These are phyloP conservation scores for Tipula lateralis DNA, from an alignment of 2,888 invertebrate genomes.

Conservation along the genomic window DNA sequence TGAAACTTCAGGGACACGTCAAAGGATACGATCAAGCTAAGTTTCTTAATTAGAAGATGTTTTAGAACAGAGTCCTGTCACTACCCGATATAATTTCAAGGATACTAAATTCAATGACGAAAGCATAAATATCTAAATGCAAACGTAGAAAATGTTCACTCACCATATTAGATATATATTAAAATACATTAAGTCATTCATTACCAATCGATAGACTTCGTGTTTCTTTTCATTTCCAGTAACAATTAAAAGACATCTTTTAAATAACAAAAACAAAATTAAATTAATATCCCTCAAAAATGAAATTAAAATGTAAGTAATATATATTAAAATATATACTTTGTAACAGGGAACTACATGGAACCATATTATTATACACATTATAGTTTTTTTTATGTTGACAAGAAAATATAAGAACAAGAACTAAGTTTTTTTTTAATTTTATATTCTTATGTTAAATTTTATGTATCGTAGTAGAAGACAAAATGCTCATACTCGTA, in stretches of 20 bases:
- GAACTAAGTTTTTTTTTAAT: background rate
- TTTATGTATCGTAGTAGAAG: background rate
- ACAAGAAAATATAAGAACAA: background rate
- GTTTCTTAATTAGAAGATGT: no score
- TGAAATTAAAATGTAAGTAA: background rate
- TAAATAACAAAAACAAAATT: background rate
- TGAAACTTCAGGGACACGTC: no score
- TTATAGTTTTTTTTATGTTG: constrained; percentile 12
- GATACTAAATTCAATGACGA: no score
- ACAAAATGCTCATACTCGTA: background rate
- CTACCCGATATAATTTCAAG: no score
- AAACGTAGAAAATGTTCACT: no score
- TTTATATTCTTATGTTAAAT: background rate
- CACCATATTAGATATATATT: background rate
- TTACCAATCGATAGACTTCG: background rate
- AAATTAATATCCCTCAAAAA: background rate
- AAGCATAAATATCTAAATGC: no score
- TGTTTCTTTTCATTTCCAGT: background rate
- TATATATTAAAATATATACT: background rate
- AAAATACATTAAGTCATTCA: background rate
- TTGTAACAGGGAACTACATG: constrained; percentile 27
- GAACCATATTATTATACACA: constrained; percentile 24
- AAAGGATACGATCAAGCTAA: no score
- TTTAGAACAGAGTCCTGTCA: no score
- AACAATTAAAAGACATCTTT: background rate